phyloP scores from a whole-genome alignment of 2,113 vertebrate species.

The Gobius niger region DNA sequence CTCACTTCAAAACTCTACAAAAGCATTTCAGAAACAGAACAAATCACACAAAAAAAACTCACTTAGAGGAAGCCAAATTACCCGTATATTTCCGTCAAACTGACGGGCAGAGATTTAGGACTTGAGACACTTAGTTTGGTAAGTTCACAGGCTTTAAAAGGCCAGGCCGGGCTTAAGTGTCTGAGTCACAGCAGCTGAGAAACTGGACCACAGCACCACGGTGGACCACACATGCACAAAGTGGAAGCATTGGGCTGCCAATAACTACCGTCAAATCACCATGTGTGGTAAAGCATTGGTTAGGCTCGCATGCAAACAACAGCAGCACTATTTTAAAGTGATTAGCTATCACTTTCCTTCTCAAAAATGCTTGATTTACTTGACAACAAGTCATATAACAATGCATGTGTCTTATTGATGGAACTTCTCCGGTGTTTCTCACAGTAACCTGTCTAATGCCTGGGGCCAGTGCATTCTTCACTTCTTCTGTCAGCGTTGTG shows the following conservation, averaged over 20 bases:
- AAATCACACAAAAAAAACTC: conserved; percentile 45
- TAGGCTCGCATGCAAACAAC: background rate
- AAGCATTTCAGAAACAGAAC: conserved; percentile 51
- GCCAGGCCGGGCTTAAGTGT: conserved; percentile 29
- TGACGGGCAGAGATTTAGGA: conserved; percentile 47
- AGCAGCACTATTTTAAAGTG: conserved; percentile 14
- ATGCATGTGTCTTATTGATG: conserved; percentile 10
- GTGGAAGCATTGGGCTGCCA: conserved; percentile 51
- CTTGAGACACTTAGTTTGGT: conserved; percentile 52
- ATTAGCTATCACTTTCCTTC: conserved; percentile 20
- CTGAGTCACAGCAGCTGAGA: conserved; percentile 63
- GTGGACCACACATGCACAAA: conserved; percentile 68
- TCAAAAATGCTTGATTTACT: conserved; percentile 35
- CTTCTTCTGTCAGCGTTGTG: conserved; percentile 57
- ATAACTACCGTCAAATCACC: conserved; percentile 65
- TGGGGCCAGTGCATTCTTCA: conserved; percentile 69
- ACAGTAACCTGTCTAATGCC: conserved; percentile 59
- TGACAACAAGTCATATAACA: conserved; percentile 43
- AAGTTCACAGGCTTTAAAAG: conserved; percentile 58
- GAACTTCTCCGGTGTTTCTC: conserved; percentile 53
- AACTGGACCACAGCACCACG: conserved; percentile 60
- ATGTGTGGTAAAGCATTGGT: conserved; percentile 46
- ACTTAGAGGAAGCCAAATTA: conserved; percentile 31
- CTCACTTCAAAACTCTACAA: conserved; percentile 48
- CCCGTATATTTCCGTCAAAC: conserved; percentile 36